Evolutionary conservation across 2,113 vertebrate genomes (phyloP).

Genomic region (Poeciliopsis prolifica): DNA sequence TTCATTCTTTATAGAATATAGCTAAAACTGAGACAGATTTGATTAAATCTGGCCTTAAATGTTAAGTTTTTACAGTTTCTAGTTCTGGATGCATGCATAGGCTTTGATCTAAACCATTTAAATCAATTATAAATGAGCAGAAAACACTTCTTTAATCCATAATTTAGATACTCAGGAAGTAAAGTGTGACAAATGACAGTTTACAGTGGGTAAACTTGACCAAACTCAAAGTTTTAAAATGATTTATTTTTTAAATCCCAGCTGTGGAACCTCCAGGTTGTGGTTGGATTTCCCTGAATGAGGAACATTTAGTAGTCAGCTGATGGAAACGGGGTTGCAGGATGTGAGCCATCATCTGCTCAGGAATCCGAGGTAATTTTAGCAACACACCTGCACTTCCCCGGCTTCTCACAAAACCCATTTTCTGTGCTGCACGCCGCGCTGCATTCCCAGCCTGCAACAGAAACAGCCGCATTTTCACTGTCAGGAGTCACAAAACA

Average conservation of each 20-base stretch:
- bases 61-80: background rate
- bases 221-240: too few relatives aligned
- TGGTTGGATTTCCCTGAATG: constrained; percentile 1
- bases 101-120: background rate
- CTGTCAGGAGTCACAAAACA: constrained; percentile 27
- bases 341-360: constrained; percentile 20
- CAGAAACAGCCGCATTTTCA: constrained; percentile 20
- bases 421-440: constrained; percentile 85
- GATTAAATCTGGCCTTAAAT: background rate
- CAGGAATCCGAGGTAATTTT: constrained; percentile 32
- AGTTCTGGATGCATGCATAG: background rate
- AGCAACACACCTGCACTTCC: constrained; percentile 89
- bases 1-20: too few relatives aligned
- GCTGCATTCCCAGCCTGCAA: constrained; percentile 83
- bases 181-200: background rate
- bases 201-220: too few relatives aligned
- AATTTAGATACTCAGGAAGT: background rate
- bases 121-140: background rate
- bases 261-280: background rate
- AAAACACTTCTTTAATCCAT: background rate
- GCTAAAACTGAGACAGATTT: too few relatives aligned
- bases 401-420: constrained; percentile 87
- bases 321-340: constrained; percentile 28
- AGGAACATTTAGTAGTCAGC: constrained; percentile 17
- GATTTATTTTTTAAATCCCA: too few relatives aligned